Conservation (phyloP, 1,140 invertebrate genomes). For the Colletes gigas region DNA sequence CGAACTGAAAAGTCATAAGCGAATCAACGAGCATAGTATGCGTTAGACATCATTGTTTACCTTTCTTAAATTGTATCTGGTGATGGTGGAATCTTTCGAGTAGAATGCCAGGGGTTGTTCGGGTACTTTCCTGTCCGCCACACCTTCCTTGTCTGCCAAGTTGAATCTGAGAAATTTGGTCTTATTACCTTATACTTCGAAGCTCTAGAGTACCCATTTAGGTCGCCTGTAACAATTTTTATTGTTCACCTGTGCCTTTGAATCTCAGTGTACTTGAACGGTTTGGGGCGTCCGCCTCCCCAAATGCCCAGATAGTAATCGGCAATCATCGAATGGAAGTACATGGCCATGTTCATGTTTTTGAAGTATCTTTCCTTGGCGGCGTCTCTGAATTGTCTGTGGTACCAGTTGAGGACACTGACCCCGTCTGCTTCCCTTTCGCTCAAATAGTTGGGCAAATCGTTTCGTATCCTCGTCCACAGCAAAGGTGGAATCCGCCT, state of each 20-base stretch:
- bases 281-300: slow-evolving; percentile 96
- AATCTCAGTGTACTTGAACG: slow-evolving; percentile 98
- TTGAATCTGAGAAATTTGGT: slow-evolving; percentile 84
- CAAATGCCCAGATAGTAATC: slow-evolving; percentile 98
- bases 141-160: slow-evolving; percentile 93
- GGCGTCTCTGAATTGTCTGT: slow-evolving; percentile 96
- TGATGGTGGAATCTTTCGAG: slow-evolving; percentile 92
- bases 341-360: slow-evolving; percentile 97
- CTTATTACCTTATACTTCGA: no score
- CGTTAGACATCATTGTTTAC: slow-evolving; percentile 74
- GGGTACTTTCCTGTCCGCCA: slow-evolving; percentile 97
- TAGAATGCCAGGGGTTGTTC: slow-evolving; percentile 96
- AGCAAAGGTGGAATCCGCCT: slow-evolving; percentile 96
- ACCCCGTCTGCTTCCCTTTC: slow-evolving; percentile 98
- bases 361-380: slow-evolving; percentile 98
- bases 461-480: slow-evolving; percentile 97
- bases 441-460: slow-evolving; percentile 96
- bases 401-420: slow-evolving; percentile 98
- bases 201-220: no score
- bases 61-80: slow-evolving; percentile 93
- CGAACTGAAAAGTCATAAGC: slow-evolving; percentile 85
- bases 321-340: slow-evolving; percentile 98
- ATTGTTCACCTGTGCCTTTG: slow-evolving; percentile 89
- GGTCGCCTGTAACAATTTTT: no score
- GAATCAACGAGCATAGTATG: not conserved